Base-by-base conservation (phyloP, 2,888 invertebrate genomes). In the Diadegma fenestrale region DNA sequence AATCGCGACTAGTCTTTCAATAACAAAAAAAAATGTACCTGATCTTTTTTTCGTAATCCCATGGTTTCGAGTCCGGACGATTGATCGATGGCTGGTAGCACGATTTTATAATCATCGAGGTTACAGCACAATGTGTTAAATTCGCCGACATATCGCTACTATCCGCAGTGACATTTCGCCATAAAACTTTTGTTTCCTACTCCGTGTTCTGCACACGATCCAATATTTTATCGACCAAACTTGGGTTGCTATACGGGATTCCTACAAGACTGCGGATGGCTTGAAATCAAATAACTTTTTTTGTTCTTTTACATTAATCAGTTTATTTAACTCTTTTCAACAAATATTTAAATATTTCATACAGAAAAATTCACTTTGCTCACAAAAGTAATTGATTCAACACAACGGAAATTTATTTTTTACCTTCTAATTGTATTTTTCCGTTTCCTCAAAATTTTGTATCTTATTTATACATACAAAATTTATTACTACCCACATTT, bases 181-280 rank as follows among this genome's bases (percentile, higher is more conserved):
- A 19, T 19, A 37, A 30, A 75, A 76, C 76, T 76, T 82, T 76
- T 80, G 85, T 85, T 82, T 82, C 45, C 63, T 0, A 10, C 37
- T 37, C 37, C 37, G n/a, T 30, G 71, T 22, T 63, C 14, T 26
- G 22, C 30, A 30, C 63, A 12, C 17, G 30, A 17, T 14, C 37
- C 30, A 61, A 51, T n/a, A 54, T 14, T 54, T 22, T 7, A 85
- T 83, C 83, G 85, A 85, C 69, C 79, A 85, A 85, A 85, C 85
- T 45, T 72, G 33, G 61, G 85, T 85, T 83, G 85, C 85, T 26
- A 80, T 51, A 43, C 10, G 19, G 63, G 71, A 30, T 30, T 41
- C 14, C 22, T n/a, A n/a, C 19, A 8, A 5, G 6, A 5, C 14
- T 4, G 37, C 22, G n/a, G 8, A 72, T 58, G 22, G 14, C 14